A percentile compares a stretch with the other conserved stretches of the same genome.
phyloP scores from a whole-genome alignment of 2,113 vertebrate genomes.

The Carassius carassius region DNA sequence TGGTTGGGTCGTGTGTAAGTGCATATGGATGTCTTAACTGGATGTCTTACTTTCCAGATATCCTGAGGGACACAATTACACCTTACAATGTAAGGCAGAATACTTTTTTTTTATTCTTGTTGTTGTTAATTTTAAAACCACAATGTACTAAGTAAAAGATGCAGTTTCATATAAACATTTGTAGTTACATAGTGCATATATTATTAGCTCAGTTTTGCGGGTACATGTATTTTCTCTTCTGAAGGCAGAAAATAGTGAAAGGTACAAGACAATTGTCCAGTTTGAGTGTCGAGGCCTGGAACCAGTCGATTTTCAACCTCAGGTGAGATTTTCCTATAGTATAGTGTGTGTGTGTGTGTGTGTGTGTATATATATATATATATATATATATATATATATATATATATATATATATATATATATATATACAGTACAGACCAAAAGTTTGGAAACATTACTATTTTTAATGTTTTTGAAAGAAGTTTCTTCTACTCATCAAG shows the following conservation, averaged over 20 bases:
- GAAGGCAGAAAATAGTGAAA: constrained; percentile 89
- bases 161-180: background rate
- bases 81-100: constrained; percentile 88
- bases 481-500: too few species aligned
- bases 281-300: constrained; percentile 98
- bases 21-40: background rate
- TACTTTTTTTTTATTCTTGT: too few species aligned
- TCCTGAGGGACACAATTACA: constrained; percentile 87
- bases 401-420: too few species aligned
- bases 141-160: background rate
- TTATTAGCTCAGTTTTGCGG: too few species aligned
- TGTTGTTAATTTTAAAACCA: background rate
- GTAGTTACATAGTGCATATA: too few species aligned
- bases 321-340: constrained; percentile 71
- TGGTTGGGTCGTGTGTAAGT: background rate
- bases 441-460: too few species aligned
- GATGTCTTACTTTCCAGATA: constrained; percentile 76
- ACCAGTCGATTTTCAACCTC: constrained; percentile 93
- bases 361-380: too few species aligned
- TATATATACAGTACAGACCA: too few species aligned
- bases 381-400: too few species aligned
- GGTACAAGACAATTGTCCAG: constrained; percentile 94
- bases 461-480: too few species aligned
- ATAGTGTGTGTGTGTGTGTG: too few species aligned
- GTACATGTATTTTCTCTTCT: constrained; percentile 7